Evolutionary conservation across 2,797 vertebrate genomes (phyloP).

Genomic region (Sphaeramia orbicularis): DNA sequence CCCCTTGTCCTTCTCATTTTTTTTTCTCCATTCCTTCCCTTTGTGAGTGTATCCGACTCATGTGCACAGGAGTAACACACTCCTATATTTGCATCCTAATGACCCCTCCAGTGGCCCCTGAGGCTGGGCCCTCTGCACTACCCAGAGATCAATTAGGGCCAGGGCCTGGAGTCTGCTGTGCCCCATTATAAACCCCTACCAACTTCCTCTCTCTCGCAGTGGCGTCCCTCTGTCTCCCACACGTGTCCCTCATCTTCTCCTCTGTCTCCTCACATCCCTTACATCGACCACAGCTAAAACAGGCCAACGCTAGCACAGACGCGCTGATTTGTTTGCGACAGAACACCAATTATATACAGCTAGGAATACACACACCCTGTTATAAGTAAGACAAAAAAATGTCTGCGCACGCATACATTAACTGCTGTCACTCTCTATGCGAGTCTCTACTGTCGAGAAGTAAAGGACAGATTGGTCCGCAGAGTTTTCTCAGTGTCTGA

Average conservation of each 20-base stretch:
- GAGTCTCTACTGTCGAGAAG: constrained; percentile 40
- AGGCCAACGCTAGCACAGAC: constrained; percentile 23
- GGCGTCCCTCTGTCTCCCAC: constrained; percentile 59
- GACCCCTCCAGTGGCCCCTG: constrained; percentile 82
- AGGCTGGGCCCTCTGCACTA: constrained; percentile 82
- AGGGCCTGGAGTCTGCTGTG: constrained; percentile 64
- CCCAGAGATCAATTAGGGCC: constrained; percentile 89
- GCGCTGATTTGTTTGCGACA: constrained; percentile 10
- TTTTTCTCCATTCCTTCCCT: constrained; percentile 46
- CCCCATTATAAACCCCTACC: constrained; percentile 70
- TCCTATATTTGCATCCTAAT: constrained; percentile 87
- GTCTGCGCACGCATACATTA: constrained; percentile 16
- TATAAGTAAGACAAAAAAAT: constrained; percentile 24
- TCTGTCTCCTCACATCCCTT: constrained; percentile 45
- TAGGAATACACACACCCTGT: constrained; percentile 18
- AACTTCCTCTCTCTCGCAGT: constrained; percentile 52
- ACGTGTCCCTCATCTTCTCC: constrained; percentile 54
- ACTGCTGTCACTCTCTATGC: constrained; percentile 37
- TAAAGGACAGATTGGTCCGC: constrained; percentile 51
- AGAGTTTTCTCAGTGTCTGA: constrained; percentile 39
- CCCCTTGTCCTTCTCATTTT: constrained; percentile 47
- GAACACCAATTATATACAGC: constrained; percentile 15
- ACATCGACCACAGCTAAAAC: constrained; percentile 26
- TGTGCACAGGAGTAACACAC: constrained; percentile 70
- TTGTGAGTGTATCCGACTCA: constrained; percentile 55